Evolutionary conservation across 1,140 invertebrate species (phyloP).

Genomic region (Psix sp.): DNA sequence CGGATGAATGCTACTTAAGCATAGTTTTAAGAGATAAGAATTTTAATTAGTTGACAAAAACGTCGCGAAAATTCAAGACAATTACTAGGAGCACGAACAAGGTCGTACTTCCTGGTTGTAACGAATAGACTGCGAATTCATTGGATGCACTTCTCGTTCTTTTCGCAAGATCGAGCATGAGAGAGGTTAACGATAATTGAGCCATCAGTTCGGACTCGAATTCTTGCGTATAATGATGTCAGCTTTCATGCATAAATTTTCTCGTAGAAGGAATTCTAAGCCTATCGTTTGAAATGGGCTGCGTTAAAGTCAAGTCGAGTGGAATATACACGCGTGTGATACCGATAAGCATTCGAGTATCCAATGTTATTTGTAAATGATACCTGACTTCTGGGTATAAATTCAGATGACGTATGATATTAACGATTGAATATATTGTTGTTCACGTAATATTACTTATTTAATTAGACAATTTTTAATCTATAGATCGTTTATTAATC

Average conservation of each 20-base stretch:
- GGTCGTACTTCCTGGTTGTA: conserved; percentile 56
- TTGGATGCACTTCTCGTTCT: conserved; percentile 57
- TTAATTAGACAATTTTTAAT: too few species aligned
- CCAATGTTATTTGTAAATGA: conserved; percentile 36
- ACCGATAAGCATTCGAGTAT: conserved; percentile 40
- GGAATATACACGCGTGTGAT: conserved; percentile 41
- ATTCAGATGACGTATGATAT: conserved; percentile 14
- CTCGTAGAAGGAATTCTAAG: conserved; percentile 55
- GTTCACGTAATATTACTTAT: too few species aligned
- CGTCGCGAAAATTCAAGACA: conserved; percentile 39
- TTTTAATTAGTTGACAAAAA: conserved; percentile 55
- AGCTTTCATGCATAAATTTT: conserved; percentile 58
- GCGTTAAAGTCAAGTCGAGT: conserved; percentile 36
- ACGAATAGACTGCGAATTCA: conserved; percentile 58
- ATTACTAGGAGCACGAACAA: conserved; percentile 45
- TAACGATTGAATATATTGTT: too few species aligned
- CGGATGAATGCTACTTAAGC: conserved; percentile 8
- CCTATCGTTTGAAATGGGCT: conserved; percentile 47
- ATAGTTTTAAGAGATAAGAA: conserved; percentile 38
- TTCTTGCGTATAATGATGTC: conserved; percentile 59
- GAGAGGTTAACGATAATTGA: conserved; percentile 60
- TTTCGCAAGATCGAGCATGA: conserved; percentile 55
- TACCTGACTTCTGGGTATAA: conserved; percentile 7
- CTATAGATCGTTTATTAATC: too few species aligned
- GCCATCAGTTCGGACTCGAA: conserved; percentile 58